These are phyloP conservation scores for Lepidotrigona ventralis DNA, from an alignment of 1,140 invertebrate species.

Conservation along the genomic window DNA sequence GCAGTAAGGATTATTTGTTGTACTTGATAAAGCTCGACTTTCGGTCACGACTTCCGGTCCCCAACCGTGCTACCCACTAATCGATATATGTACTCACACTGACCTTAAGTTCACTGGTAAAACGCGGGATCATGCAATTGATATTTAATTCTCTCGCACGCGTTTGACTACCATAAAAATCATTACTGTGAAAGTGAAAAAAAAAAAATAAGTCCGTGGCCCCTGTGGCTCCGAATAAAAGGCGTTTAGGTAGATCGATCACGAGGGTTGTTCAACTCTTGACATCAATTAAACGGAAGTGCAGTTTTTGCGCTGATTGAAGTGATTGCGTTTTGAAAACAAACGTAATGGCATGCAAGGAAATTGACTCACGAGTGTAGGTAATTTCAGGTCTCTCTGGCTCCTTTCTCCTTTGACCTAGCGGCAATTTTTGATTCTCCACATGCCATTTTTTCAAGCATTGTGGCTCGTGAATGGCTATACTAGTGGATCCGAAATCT, in stretches of 20 bases:
- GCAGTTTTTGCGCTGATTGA: neutral
- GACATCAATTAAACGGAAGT: neutral
- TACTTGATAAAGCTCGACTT: conserved; percentile 13
- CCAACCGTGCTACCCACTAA: neutral
- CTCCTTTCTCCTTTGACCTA: conserved; percentile 81
- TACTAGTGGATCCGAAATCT: conserved; percentile 86
- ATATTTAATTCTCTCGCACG: conserved; percentile 1
- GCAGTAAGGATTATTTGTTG: neutral
- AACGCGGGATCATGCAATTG: neutral
- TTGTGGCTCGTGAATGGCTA: conserved; percentile 88
- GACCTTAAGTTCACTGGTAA: conserved; percentile 30
- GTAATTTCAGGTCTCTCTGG: conserved; percentile 84
- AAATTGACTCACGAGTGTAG: conserved; percentile 76
- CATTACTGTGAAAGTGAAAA: neutral
- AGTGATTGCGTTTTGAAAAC: neutral
- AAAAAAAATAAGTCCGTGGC: too few relatives aligned
- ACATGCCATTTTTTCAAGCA: conserved; percentile 88
- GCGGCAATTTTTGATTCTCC: conserved; percentile 85
- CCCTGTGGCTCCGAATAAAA: neutral
- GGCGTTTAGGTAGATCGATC: conserved; percentile 8
- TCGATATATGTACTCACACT: conserved; percentile 38
- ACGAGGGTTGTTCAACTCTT: conserved; percentile 22
- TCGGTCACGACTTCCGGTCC: neutral
- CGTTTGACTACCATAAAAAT: neutral
- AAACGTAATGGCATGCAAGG: neutral